Evolutionary conservation across 2,888 invertebrate genomes (phyloP).

Genomic region (Ormyrus pomaceus): DNA sequence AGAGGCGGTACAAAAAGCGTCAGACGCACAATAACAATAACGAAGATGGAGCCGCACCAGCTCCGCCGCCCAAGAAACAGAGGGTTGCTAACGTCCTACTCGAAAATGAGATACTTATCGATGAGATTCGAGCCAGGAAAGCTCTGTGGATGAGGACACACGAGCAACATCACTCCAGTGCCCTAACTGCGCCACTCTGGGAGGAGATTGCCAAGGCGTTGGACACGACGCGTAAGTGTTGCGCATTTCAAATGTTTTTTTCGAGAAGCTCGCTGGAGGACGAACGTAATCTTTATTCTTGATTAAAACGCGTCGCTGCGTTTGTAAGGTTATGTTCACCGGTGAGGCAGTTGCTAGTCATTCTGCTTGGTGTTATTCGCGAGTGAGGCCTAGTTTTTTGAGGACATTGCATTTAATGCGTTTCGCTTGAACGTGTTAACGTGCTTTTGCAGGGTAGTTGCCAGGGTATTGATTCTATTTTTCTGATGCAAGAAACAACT

Average conservation of each 20-base stretch:
- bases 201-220: conserved; percentile 51
- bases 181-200: conserved; percentile 47
- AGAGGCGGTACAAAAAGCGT: conserved; percentile 36
- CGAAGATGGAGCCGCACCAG: no score
- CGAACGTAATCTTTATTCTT: no score
- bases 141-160: conserved; percentile 56
- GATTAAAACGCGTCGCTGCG: no score
- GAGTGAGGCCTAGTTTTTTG: not conserved
- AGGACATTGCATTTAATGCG: not conserved
- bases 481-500: no score
- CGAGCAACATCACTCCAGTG: conserved; percentile 52
- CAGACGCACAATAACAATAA: conserved; percentile 9
- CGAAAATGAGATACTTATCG: conserved; percentile 56
- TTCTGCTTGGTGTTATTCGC: not conserved
- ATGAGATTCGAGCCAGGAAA: conserved; percentile 51
- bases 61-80: conserved; percentile 26
- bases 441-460: no score
- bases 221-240: conserved; percentile 53
- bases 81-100: conserved; percentile 53
- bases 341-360: no score
- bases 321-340: no score
- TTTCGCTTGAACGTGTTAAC: not conserved
- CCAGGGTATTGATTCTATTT: no score
- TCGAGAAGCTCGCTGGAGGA: not conserved
- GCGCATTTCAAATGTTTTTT: not conserved